A percentile compares a stretch with the other conserved stretches of the same genome.
These are phyloP conservation scores for Lymantria dispar DNA, from an alignment of 2,888 invertebrate species.

Conservation along the genomic window DNA sequence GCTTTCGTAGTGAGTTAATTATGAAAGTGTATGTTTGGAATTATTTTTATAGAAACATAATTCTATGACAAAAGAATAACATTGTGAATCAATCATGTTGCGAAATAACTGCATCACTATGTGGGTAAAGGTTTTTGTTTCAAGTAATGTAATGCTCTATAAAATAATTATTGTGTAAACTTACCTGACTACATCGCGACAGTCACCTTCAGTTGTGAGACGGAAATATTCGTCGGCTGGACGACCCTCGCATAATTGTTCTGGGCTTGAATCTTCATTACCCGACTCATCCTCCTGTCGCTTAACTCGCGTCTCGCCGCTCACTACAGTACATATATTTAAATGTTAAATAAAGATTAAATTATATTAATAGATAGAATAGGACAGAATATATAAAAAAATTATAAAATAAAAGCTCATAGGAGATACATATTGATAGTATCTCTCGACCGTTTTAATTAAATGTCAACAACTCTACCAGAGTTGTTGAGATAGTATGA, in stretches of 20 bases:
- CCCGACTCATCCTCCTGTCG: conserved; percentile 87
- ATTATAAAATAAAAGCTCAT: too few relatives aligned
- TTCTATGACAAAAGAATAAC: conserved; percentile 39
- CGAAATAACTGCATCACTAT: conserved; percentile 14
- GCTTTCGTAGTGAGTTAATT: not conserved
- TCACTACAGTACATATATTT: conserved; percentile 44
- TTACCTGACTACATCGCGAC: conserved; percentile 96
- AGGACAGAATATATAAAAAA: too few relatives aligned
- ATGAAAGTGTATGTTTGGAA: conserved; percentile 11
- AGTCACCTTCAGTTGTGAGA: conserved; percentile 91
- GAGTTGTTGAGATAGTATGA: too few relatives aligned
- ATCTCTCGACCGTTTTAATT: too few relatives aligned
- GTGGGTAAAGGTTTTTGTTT: conserved; percentile 6
- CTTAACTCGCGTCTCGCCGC: conserved; percentile 76
- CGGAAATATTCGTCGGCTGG: conserved; percentile 97
- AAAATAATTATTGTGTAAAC: conserved; percentile 25
- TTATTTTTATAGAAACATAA: conserved; percentile 40
- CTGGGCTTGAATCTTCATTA: conserved; percentile 85
- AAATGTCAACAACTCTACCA: too few relatives aligned
- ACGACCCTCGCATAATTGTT: conserved; percentile 93
- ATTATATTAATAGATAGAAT: too few relatives aligned
- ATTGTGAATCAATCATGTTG: conserved; percentile 29
- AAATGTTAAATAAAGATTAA: too few relatives aligned
- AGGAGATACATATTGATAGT: too few relatives aligned
- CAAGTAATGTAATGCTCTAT: conserved; percentile 17